Evolutionary conservation across 2,888 invertebrate species (phyloP).

Genomic region (Shargacucullia verbasci): DNA sequence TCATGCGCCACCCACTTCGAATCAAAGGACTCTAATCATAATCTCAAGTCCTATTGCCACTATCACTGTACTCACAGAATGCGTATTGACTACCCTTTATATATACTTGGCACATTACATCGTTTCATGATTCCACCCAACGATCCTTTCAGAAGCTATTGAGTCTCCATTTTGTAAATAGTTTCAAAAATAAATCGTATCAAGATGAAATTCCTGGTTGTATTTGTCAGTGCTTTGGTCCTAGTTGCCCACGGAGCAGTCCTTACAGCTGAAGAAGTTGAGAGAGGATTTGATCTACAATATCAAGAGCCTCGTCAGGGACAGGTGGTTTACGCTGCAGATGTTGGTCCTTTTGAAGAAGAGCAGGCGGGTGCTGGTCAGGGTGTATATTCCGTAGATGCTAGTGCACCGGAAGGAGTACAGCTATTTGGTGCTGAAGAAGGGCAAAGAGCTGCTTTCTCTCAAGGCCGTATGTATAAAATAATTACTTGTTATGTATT

Average conservation of each 20-base stretch:
- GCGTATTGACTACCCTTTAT: conserved; percentile 15
- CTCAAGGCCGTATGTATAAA: conserved; percentile 19
- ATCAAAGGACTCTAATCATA: conserved; percentile 2
- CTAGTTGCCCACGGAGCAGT: conserved; percentile 19
- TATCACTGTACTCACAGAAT: conserved; percentile 11
- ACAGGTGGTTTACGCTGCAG: no score
- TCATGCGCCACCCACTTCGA: conserved; percentile 8
- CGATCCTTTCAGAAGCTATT: not conserved
- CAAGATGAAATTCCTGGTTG: conserved; percentile 33
- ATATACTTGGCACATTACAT: conserved; percentile 12
- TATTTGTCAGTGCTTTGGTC: conserved; percentile 24
- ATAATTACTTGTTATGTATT: not conserved
- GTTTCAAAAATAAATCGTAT: conserved; percentile 10
- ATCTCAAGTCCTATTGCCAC: conserved; percentile 17
- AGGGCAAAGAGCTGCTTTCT: not conserved
- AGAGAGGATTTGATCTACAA: no score
- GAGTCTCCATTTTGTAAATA: conserved; percentile 1
- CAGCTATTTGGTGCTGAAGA: conserved; percentile 4
- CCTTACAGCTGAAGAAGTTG: conserved; percentile 12
- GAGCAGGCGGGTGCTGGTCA: not conserved
- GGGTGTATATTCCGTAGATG: not conserved
- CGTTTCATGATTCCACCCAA: no score
- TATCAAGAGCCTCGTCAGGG: no score
- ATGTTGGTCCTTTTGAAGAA: not conserved
- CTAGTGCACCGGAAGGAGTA: not conserved